These are phyloP conservation scores for Colostygia pectinataria DNA, from an alignment of 2,888 invertebrate species.

Conservation along the genomic window DNA sequence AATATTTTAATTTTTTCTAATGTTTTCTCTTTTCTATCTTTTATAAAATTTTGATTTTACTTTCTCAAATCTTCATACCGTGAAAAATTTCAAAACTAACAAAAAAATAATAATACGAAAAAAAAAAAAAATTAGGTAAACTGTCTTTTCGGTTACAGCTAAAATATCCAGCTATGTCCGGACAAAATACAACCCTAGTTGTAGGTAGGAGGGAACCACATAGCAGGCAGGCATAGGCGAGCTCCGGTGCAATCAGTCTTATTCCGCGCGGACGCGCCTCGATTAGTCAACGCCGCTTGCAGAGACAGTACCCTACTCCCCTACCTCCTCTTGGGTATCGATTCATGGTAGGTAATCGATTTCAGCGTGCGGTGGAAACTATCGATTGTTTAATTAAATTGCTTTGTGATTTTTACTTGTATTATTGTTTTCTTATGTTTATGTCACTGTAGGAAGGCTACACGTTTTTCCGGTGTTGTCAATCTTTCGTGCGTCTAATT, in stretches of 20 bases:
- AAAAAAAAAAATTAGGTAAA: no score
- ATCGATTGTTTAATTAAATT: constrained; percentile 62
- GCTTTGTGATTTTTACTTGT: constrained; percentile 1
- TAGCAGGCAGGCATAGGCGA: constrained; percentile 76
- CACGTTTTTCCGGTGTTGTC: no score
- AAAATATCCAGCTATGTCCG: not conserved
- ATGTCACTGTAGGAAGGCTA: no score
- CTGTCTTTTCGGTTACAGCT: no score
- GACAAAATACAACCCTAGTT: constrained; percentile 4
- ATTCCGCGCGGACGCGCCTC: constrained; percentile 81
- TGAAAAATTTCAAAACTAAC: no score
- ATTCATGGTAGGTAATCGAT: constrained; percentile 76
- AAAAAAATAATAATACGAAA: no score
- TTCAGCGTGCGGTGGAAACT: constrained; percentile 60
- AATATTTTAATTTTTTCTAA: no score
- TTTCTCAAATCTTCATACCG: no score
- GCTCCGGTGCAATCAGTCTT: constrained; percentile 79
- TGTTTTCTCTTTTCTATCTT: no score
- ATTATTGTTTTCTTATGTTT: no score
- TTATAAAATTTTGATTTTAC: no score
- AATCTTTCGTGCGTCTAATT: no score
- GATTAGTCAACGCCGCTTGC: constrained; percentile 81
- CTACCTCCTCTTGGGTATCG: constrained; percentile 70
- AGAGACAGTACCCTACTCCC: constrained; percentile 71
- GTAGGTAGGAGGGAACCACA: constrained; percentile 74